These are phyloP conservation scores for Dendropsophus ebraccatus DNA, from an alignment of 2,113 vertebrate species.

Conservation along the genomic window DNA sequence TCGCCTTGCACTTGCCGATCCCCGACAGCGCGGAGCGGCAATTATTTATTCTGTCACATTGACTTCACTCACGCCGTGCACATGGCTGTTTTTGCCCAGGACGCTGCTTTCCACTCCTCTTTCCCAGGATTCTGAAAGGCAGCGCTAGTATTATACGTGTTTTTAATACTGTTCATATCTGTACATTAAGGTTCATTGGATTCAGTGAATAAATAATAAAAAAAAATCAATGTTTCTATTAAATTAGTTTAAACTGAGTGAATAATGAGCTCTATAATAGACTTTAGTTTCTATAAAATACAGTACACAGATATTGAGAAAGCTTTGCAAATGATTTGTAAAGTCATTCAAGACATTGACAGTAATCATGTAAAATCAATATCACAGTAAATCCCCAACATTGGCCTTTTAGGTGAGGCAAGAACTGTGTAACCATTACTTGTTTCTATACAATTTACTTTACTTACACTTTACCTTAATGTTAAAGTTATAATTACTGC, in stretches of 20 bases:
- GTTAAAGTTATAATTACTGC: slow-evolving; percentile 23
- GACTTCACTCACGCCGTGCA: too few species aligned
- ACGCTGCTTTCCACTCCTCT: too few species aligned
- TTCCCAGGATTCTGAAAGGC: too few species aligned
- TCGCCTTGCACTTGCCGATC: too few species aligned
- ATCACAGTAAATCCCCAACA: not conserved
- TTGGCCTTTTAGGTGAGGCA: slow-evolving; percentile 8
- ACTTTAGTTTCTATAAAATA: not conserved
- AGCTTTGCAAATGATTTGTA: not conserved
- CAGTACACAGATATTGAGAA: not conserved
- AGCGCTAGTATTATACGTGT: too few species aligned
- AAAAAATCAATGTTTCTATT: not conserved
- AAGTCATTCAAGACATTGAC: not conserved
- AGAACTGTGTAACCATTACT: not conserved
- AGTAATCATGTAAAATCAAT: slow-evolving; percentile 27
- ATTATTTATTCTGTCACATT: too few species aligned
- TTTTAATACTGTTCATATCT: too few species aligned
- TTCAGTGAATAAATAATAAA: too few species aligned
- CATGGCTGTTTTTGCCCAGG: too few species aligned
- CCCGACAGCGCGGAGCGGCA: too few species aligned
- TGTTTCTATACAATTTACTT: slow-evolving; percentile 17
- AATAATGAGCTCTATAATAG: not conserved
- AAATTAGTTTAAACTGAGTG: not conserved
- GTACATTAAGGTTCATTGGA: too few species aligned
- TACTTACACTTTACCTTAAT: not conserved